Base-by-base conservation (phyloP, 2,113 vertebrate species). In the Spea multiplicata region DNA sequence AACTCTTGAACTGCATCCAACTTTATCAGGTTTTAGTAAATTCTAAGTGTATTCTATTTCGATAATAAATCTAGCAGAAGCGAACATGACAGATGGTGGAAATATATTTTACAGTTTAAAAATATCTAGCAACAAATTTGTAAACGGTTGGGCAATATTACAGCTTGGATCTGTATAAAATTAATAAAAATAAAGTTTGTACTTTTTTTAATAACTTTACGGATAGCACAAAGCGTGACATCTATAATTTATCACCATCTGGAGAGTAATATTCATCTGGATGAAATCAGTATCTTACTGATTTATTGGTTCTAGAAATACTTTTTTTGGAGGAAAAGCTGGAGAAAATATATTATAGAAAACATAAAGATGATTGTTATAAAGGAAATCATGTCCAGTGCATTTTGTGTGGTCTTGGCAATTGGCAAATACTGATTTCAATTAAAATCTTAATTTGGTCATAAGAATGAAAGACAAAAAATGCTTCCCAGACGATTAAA, bases 401-500 rank as follows among this genome's bases (percentile, higher is more conserved):
- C 30, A 13, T 71, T 53, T 6, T 4, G 10, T 44, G 12, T 74
- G 46, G 7, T 0, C 52, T 64, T 4, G 7, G 30, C 47, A 17
- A 48, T 64, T 48, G 5, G 45, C 30, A 74, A 74, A 62, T 13
- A 69, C n/a, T 68, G 14, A 5, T 78, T 71, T 6, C 14, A 47
- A 48, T 17, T 14, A 68, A 76, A 48, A 59, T 49, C 13, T 13
- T 69, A 14, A 14, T 69, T 76, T 8, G 44, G 59, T 47, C 17
- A n/a, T 49, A 44, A 6, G n/a, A 8, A 45, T 64, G 14, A 67
- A 47, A 13, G 45, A 69, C 44, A 69, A 65, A 13, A 14, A 75
- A 75, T 52, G 30, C 45, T 75, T 75, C 17, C 53, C 17, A 66
- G 6, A 12, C 16, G n/a, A 66, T 48, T 8, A 16, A 74, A 74